A percentile compares a stretch with the other conserved stretches of the same genome.
phyloP scores from a whole-genome alignment of 1,140 invertebrate species.

The Achatina immaculata region DNA sequence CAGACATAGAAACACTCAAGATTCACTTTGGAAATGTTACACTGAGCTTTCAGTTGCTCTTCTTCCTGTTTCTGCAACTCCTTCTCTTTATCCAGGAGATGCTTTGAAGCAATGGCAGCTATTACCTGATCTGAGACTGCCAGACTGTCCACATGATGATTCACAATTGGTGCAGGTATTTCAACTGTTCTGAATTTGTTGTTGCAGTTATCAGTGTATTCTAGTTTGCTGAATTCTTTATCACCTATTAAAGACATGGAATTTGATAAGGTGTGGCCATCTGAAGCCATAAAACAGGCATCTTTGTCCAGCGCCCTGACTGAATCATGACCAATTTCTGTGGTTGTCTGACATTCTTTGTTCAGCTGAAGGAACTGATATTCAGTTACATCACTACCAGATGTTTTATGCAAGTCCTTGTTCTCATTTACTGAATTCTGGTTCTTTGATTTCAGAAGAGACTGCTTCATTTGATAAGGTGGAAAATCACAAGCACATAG shows the following conservation, averaged over 20 bases:
- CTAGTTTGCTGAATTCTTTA: neutral
- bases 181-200: neutral
- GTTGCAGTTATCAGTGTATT: neutral
- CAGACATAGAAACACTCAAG: neutral
- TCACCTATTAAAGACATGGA: no score
- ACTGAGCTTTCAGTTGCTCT: constrained; percentile 5
- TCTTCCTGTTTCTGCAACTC: constrained; percentile 7
- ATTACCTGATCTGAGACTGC: neutral
- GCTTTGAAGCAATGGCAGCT: neutral
- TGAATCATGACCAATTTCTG: neutral
- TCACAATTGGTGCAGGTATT: neutral
- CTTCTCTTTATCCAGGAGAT: neutral
- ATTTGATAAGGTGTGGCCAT: neutral
- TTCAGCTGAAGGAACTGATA: neutral
- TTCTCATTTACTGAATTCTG: neutral
- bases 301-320: neutral
- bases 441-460: neutral
- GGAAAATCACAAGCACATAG: constrained; percentile 11
- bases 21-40: constrained; percentile 1
- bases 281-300: neutral
- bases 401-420: neutral
- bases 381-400: neutral
- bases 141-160: neutral
- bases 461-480: neutral
- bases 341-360: constrained; percentile 13